Conservation (phyloP, 2,797 vertebrate species). For the Cheracebus regulus region DNA sequence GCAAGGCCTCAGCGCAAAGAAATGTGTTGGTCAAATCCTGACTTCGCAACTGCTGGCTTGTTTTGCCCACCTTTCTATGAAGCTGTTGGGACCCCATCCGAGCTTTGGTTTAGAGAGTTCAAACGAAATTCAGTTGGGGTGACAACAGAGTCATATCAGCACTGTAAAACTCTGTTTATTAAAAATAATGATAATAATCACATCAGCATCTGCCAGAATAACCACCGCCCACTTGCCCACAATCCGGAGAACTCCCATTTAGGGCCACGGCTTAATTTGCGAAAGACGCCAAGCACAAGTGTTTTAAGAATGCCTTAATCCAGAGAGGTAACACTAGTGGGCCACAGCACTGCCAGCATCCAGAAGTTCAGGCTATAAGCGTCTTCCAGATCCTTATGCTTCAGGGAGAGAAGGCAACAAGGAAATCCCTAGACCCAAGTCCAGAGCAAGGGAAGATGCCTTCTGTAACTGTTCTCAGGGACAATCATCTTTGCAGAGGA, state of each 20-base stretch:
- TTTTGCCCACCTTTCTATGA: not conserved
- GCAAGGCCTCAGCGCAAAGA: not conserved
- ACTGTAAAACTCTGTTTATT: slow-evolving; percentile 53
- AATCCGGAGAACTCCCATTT: not conserved
- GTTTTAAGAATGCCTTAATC: slow-evolving; percentile 34
- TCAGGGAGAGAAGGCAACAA: not conserved
- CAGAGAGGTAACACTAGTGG: not conserved
- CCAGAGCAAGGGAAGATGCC: slow-evolving; percentile 52
- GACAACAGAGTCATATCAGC: not conserved
- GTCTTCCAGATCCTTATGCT: not conserved
- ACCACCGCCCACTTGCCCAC: not conserved
- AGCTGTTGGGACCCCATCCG: not conserved
- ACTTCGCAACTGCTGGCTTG: not conserved
- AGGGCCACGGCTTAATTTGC: not conserved
- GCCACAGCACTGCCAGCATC: not conserved
- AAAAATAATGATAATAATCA: not conserved
- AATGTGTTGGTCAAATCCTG: not conserved
- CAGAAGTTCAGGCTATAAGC: not conserved
- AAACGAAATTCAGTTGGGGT: not conserved
- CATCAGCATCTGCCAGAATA: not conserved
- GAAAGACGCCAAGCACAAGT: slow-evolving; percentile 1
- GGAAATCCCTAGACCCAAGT: slow-evolving; percentile 53
- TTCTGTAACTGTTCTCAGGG: slow-evolving; percentile 49
- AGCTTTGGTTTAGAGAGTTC: not conserved
- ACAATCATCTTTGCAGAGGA: slow-evolving; percentile 85